A percentile compares a stretch with the other conserved stretches of the same genome.
These are phyloP conservation scores for Ferrisia virgata DNA, from an alignment of 2,888 invertebrate species.

Conservation along the genomic window DNA sequence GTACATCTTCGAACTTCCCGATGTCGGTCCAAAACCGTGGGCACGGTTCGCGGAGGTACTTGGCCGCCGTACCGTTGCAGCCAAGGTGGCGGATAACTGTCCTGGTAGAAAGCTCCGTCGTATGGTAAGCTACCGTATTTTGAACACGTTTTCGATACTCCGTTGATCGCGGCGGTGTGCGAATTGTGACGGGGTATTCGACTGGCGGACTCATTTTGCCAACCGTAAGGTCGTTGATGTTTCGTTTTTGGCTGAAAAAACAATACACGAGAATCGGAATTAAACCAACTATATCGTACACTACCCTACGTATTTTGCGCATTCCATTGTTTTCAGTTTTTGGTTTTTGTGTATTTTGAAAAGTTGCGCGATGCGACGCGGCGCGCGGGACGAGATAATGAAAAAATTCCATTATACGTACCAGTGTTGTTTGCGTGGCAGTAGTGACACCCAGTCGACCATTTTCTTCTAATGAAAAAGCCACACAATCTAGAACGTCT, in stretches of 20 bases:
- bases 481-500: slow-evolving; percentile 40
- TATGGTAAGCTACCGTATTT: slow-evolving; percentile 69
- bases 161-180: background rate
- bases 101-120: slow-evolving; percentile 54
- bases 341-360: no score
- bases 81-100: slow-evolving; percentile 52
- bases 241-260: slow-evolving; percentile 66
- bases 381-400: no score
- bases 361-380: no score
- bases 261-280: background rate
- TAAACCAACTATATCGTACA: no score
- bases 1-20: slow-evolving; percentile 71
- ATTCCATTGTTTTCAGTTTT: no score
- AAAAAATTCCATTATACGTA: slow-evolving; percentile 57
- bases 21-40: slow-evolving; percentile 71
- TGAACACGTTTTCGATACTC: slow-evolving; percentile 49
- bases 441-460: slow-evolving; percentile 53
- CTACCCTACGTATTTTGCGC: no score
- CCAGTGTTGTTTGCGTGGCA: slow-evolving; percentile 76
- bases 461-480: slow-evolving; percentile 31
- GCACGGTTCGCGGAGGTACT: slow-evolving; percentile 63
- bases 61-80: slow-evolving; percentile 56
- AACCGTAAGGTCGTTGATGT: slow-evolving; percentile 71
- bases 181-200: background rate
- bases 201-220: slow-evolving; percentile 59